These are phyloP conservation scores for Chymomyza amoena DNA, from an alignment of 2,888 invertebrate species.

Conservation along the genomic window DNA sequence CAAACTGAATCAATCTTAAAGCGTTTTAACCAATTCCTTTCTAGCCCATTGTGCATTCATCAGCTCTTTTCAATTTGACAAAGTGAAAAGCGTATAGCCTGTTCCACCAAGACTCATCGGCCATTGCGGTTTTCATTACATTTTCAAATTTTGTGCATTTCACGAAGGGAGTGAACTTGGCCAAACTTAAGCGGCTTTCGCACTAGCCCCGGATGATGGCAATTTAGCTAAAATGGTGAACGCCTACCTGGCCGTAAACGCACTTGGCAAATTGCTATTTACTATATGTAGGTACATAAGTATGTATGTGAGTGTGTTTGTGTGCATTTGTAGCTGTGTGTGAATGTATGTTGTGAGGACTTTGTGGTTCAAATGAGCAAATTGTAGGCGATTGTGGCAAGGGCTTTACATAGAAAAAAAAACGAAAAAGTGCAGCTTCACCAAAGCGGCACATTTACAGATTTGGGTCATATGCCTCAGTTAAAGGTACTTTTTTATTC, in stretches of 20 bases:
- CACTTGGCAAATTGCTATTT: slow-evolving; percentile 71
- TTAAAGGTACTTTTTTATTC: not conserved
- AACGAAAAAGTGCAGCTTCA: slow-evolving; percentile 19
- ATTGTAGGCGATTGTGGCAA: slow-evolving; percentile 69
- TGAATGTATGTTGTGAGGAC: slow-evolving; percentile 24
- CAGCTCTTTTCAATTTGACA: slow-evolving; percentile 45
- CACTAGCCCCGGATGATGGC: slow-evolving; percentile 54
- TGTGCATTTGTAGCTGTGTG: slow-evolving; percentile 9
- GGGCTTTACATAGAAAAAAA: slow-evolving; percentile 4
- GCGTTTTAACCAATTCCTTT: not conserved
- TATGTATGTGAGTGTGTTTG: slow-evolving; percentile 49
- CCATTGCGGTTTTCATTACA: slow-evolving; percentile 62
- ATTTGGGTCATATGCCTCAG: slow-evolving; percentile 62
- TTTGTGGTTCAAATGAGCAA: slow-evolving; percentile 66
- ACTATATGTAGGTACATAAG: slow-evolving; percentile 47
- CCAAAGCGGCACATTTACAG: slow-evolving; percentile 34
- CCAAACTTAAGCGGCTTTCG: slow-evolving; percentile 64
- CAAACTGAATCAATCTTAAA: no score
- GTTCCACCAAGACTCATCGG: not conserved
- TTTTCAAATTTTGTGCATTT: slow-evolving; percentile 67
- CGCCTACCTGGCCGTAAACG: slow-evolving; percentile 69
- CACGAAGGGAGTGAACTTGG: slow-evolving; percentile 5
- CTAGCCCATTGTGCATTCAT: slow-evolving; percentile 37
- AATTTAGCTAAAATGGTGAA: slow-evolving; percentile 69
- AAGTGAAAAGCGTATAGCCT: not conserved